phyloP scores from a whole-genome alignment of 2,888 invertebrate genomes.

The Sthenelais limicola region DNA sequence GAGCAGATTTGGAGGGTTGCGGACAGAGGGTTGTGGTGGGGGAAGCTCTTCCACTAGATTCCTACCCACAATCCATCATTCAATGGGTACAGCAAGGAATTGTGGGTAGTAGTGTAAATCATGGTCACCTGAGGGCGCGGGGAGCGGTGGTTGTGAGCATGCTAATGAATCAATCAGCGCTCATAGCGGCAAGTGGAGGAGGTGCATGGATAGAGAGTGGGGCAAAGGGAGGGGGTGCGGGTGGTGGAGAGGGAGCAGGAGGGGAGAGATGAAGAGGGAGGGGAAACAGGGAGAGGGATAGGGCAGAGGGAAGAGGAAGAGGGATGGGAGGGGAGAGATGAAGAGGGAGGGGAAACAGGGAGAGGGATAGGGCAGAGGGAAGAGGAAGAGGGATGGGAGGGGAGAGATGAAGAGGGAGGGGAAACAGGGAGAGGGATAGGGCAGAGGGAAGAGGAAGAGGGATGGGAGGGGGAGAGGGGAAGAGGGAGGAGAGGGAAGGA shows the following conservation, averaged over 20 bases:
- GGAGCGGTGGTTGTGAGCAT: too few relatives aligned
- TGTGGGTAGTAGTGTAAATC: too few relatives aligned
- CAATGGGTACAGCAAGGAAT: too few relatives aligned
- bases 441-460: background rate
- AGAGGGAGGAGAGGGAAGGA: conserved; percentile 1
- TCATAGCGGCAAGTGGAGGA: background rate
- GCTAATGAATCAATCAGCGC: too few relatives aligned
- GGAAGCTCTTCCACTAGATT: too few relatives aligned
- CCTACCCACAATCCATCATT: too few relatives aligned
- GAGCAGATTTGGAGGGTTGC: too few relatives aligned
- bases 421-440: background rate
- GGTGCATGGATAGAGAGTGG: background rate
- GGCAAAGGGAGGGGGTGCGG: background rate
- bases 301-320: background rate
- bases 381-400: background rate
- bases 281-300: background rate
- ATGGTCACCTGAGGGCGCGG: too few relatives aligned
- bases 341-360: background rate
- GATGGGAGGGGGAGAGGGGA: background rate
- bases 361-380: background rate
- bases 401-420: background rate
- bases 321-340: background rate
- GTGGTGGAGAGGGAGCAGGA: background rate
- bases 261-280: background rate
- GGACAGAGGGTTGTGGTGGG: too few relatives aligned